phyloP scores from a whole-genome alignment of 2,797 vertebrate species.

The Huso huso region DNA sequence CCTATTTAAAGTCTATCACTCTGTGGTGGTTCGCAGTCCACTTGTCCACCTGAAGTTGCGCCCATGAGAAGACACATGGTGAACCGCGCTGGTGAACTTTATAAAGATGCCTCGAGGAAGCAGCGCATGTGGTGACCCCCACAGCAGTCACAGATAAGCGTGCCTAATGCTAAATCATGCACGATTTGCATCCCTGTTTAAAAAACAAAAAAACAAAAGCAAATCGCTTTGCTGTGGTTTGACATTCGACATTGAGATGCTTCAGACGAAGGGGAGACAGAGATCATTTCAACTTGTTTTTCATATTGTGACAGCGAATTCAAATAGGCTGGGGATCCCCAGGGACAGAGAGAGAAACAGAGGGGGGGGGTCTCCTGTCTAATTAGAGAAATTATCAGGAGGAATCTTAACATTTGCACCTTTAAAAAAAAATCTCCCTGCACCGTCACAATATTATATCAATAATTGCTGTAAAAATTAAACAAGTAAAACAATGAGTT shows the following conservation, averaged over 20 bases:
- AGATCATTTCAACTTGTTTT: conserved; percentile 44
- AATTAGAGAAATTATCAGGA: conserved; percentile 26
- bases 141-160: too few species aligned
- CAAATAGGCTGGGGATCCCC: conserved; percentile 46
- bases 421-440: conserved; percentile 41
- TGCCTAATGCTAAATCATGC: too few species aligned
- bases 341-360: conserved; percentile 23
- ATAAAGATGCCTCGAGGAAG: too few species aligned
- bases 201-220: background rate
- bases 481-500: conserved; percentile 66
- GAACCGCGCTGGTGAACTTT: too few species aligned
- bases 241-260: conserved; percentile 56
- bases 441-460: conserved; percentile 67
- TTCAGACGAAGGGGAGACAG: conserved; percentile 30
- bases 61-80: too few species aligned
- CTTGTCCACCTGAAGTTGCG: too few species aligned
- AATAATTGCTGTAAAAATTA: conserved; percentile 70
- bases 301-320: conserved; percentile 57
- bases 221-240: conserved; percentile 49
- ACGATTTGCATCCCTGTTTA: too few species aligned
- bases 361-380: conserved; percentile 16
- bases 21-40: too few species aligned
- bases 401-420: conserved; percentile 29
- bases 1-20: too few species aligned
- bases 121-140: too few species aligned